Base-by-base conservation (phyloP, 2,888 invertebrate species). In the Gortyna flavago region DNA sequence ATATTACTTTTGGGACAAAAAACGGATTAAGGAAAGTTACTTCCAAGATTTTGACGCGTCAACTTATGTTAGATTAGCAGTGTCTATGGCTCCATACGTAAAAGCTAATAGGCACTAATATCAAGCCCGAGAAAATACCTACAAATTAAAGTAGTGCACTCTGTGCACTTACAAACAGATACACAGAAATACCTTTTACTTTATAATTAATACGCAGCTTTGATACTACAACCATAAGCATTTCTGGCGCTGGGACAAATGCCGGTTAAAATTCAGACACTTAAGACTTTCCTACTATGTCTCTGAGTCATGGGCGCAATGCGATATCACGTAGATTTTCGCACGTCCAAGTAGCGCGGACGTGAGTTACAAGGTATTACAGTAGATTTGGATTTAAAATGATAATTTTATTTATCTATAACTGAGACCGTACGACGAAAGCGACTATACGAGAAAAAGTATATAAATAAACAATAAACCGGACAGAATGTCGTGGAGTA, bases 271-370 rank as follows among this genome's bases (percentile, higher is more conserved):
- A 16, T 73, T 18, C 2, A 4, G 21, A 32, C 72, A 65, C 57
- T 38, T 32, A 32, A 48, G n/a, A 3, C 72, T 16, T 44, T 48
- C 41, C 4, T 51, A 32, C n/a, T 16, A 25, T 38, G 38, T 51
- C 13, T 59, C 11, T 8, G 18, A 6, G 25, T 66, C 32, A 51
- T 59, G 59, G 16, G 5, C 41, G 74, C 59, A 80, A 4, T 78
- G 77, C 71, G 79, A 64, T 71, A 54, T 35, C 44, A 57, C 57
- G 38, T 72, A 48, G 35, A 18, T 73, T 13, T 73, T 25, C 29
- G 35, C 29, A 25, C 29, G 67, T 16, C 38, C n/a, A 62, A 6
- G 57, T 44, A 35, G 4, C 8, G 51, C 9, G 32, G 32, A 51
- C 32, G 51, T 62, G 25, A 41, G 13, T 35, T 54, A 41, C 11